Percentiles rank a stretch among this genome's conserved stretches.
Conservation (phyloP, 2,113 vertebrate genomes). For the Brachirus orientalis region DNA sequence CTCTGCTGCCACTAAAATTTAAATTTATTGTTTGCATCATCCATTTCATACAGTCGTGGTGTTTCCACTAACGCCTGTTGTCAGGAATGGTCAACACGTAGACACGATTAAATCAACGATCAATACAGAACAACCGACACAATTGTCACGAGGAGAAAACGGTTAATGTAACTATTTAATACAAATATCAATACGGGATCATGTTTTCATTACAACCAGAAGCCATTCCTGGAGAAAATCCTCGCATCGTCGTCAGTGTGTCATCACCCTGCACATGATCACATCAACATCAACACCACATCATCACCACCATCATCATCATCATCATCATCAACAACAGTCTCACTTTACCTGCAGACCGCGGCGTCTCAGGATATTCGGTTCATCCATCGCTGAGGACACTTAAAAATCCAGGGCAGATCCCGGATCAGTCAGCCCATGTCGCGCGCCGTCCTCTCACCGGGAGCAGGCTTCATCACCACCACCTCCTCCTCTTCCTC, state of each 20-base stretch:
- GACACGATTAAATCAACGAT: background rate
- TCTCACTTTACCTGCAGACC: constrained; percentile 75
- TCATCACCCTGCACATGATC: constrained; percentile 1
- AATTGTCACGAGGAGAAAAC: too few species aligned
- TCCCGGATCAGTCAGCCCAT: constrained; percentile 55
- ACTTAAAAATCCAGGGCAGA: background rate
- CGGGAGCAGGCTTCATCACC: constrained; percentile 4
- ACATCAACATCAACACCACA: background rate
- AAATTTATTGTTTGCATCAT: too few species aligned
- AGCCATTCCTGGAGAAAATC: too few species aligned
- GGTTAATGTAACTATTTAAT: too few species aligned
- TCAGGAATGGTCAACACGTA: constrained; percentile 8
- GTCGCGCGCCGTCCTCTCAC: constrained; percentile 14
- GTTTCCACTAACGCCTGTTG: too few species aligned
- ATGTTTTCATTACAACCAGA: background rate
- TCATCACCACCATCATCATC: background rate
- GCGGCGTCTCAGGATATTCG: constrained; percentile 81
- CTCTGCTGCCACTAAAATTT: background rate
- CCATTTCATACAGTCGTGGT: too few species aligned
- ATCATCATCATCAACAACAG: background rate
- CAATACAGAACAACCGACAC: background rate
- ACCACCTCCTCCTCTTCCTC: background rate
- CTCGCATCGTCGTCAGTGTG: background rate
- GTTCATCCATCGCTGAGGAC: constrained; percentile 74
- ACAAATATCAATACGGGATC: background rate